Evolutionary conservation across 2,113 vertebrate species (phyloP).

Genomic region (Hydropotes inermis): DNA sequence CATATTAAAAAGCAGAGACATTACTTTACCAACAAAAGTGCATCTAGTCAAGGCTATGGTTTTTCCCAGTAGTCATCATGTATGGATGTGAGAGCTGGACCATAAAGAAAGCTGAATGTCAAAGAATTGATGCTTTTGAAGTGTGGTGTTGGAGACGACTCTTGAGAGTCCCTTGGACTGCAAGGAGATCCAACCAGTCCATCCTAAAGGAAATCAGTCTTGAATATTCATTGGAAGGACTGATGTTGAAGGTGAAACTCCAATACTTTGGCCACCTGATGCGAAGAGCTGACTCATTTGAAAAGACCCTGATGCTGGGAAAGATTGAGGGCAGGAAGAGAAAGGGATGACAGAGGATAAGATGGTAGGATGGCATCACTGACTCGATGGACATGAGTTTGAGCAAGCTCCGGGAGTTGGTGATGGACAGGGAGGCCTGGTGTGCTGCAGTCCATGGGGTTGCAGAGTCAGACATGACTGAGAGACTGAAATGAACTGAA

Average conservation of each 20-base stretch:
- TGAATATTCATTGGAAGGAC: not conserved
- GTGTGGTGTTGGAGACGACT: not conserved
- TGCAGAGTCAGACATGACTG: fast-evolving
- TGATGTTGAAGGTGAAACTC: not conserved
- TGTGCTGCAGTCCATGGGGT: not conserved
- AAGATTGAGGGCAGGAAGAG: not conserved
- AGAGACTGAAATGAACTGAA: not conserved
- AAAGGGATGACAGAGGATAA: not conserved
- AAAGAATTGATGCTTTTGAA: not conserved
- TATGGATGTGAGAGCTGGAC: not conserved
- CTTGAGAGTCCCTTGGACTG: not conserved
- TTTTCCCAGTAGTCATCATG: not conserved
- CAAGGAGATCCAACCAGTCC: not conserved
- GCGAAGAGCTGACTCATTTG: not conserved
- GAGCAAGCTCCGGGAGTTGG: not conserved
- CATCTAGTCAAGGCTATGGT: not conserved
- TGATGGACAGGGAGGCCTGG: not conserved
- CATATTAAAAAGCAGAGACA: not conserved
- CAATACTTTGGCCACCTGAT: not conserved
- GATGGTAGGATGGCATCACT: not conserved
- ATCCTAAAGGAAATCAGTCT: not conserved
- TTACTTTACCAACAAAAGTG: not conserved
- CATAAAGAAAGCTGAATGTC: not conserved
- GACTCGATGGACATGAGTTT: not conserved
- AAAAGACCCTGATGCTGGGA: not conserved